Evolutionary conservation across 1,140 invertebrate species (phyloP), one percentile per base, ranked within the genome.

Genomic region (Drosophila bipectinata): DNA sequence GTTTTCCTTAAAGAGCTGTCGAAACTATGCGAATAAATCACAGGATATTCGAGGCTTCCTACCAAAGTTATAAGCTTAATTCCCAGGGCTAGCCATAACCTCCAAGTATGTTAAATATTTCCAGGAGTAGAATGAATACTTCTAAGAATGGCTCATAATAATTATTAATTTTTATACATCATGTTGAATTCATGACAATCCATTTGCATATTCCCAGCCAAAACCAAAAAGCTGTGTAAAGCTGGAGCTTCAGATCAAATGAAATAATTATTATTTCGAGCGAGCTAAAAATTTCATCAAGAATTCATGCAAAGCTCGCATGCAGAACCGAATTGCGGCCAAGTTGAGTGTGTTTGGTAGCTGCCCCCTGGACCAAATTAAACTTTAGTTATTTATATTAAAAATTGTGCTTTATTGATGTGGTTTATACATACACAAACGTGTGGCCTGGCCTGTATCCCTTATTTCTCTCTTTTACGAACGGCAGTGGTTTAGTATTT

Each of bases 381-480:
- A 88, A 88, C 76, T 88, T 83, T 88, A 79, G 83, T 87, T 87
- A 88, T 87, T 87, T 87, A 87, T 87, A 87, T 87, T 87, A 87
- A 87, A 71, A 87, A 87, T 87, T 79, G 71, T 87, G 83, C 83
- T 88, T 83, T 88, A 87, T 87, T 87, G 79, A 88, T 87, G 83
- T 87, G 83, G 83, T 77, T 75, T 75, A 66, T 75, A 72, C 51
- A 71, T 48, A 59, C 77, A 49, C 44, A 53, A 2, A 63, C 62
- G 62, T 18, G 24, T 51, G 18, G 69, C 67, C 63, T 45, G 58
- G 62, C 63, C 63, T 18, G 32, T 30, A 15, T 48, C 67, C 66
- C 21, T 56, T 60, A 52, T 39, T 64, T 34, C 44, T 47, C 51
- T 34, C 59, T 71, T 87, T 82, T 82, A 72, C 78, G 71, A 75